Conservation (phyloP, 2,888 invertebrate genomes). For the Globia sparganii region DNA sequence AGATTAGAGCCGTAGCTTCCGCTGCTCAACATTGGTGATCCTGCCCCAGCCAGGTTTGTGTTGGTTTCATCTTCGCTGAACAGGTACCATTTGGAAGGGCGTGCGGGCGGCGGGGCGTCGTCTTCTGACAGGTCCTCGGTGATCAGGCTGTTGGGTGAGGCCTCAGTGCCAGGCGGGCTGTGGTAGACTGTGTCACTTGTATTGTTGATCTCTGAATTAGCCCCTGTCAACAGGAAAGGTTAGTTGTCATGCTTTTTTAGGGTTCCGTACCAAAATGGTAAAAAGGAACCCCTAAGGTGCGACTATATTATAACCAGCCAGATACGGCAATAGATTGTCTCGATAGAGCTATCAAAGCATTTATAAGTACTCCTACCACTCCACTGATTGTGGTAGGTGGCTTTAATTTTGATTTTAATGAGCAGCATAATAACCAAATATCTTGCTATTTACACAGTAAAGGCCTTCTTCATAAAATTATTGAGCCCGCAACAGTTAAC, state of each 20-base stretch:
- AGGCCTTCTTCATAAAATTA: too few species aligned
- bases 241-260: background rate
- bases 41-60: constrained; percentile 62
- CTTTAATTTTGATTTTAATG: too few species aligned
- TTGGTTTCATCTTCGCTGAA: constrained; percentile 83
- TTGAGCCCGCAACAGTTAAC: too few species aligned
- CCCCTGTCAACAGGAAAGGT: constrained; percentile 46
- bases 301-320: too few species aligned
- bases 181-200: constrained; percentile 65
- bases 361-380: too few species aligned
- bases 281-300: too few species aligned
- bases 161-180: constrained; percentile 65
- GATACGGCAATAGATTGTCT: too few species aligned
- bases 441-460: too few species aligned
- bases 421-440: too few species aligned
- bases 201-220: constrained; percentile 52
- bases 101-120: constrained; percentile 55
- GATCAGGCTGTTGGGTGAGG: constrained; percentile 76
- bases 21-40: constrained; percentile 45
- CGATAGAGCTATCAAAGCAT: too few species aligned
- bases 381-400: too few species aligned
- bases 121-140: constrained; percentile 84
- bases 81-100: constrained; percentile 79
- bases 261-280: too few species aligned
- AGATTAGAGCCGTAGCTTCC: constrained; percentile 76